phyloP scores from a whole-genome alignment of 2,888 invertebrate species.

The Carcina quercana region DNA sequence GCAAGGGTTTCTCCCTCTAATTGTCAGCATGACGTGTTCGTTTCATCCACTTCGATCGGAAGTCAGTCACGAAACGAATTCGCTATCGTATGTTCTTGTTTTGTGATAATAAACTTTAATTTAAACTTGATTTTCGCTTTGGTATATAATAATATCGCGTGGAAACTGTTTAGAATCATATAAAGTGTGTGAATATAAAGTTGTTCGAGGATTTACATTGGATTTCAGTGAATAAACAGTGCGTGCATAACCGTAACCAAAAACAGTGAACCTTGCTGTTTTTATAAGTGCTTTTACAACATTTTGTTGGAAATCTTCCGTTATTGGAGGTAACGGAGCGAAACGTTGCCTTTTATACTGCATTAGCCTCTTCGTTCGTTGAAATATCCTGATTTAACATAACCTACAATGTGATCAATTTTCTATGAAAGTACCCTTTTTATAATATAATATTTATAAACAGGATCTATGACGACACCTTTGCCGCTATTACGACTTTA shows the following conservation, averaged over 20 bases:
- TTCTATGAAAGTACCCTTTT: no score
- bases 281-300: constrained; percentile 45
- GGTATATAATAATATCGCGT: constrained; percentile 18
- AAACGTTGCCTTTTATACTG: constrained; percentile 31
- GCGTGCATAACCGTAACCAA: constrained; percentile 21
- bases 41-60: constrained; percentile 34
- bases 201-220: constrained; percentile 22
- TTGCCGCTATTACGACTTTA: not conserved
- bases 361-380: constrained; percentile 32
- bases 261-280: constrained; percentile 34
- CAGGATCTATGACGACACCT: not conserved
- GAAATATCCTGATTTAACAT: not conserved
- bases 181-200: no score
- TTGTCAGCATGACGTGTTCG: constrained; percentile 59
- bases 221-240: constrained; percentile 28
- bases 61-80: constrained; percentile 60
- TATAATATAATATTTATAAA: no score
- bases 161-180: constrained; percentile 9
- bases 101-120: constrained; percentile 31
- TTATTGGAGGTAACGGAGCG: constrained; percentile 49
- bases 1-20: constrained; percentile 34
- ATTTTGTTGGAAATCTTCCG: constrained; percentile 43
- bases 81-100: constrained; percentile 43
- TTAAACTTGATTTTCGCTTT: constrained; percentile 28
- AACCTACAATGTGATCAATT: not conserved